Evolutionary conservation across 23 tunicate species (phyloP).

Genomic region (Styela clava): DNA sequence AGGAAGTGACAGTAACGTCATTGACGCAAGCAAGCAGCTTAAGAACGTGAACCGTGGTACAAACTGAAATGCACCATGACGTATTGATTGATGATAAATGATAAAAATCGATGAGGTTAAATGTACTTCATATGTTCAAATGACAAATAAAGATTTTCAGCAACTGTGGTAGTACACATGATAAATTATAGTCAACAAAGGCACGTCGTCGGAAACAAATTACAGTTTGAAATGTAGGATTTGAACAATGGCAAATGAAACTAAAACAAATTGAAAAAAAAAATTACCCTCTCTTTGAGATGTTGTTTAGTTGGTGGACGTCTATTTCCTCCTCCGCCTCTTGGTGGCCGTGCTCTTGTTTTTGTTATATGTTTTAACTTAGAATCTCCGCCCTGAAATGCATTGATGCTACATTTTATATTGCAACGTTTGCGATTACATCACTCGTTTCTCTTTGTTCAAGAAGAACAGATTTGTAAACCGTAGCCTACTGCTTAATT

Average conservation of each 20-base stretch:
- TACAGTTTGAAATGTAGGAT: no score
- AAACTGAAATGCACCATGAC: not conserved
- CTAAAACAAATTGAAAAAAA: no score
- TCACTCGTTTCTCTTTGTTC: no score
- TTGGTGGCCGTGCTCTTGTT: conserved; percentile 46
- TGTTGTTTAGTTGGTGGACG: conserved; percentile 62
- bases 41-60: not conserved
- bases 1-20: not conserved
- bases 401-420: not conserved
- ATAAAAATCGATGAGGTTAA: not conserved
- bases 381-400: conserved; percentile 35
- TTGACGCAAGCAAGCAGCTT: not conserved
- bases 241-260: no score
- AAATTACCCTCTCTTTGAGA: conserved; percentile 41
- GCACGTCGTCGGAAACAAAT: no score
- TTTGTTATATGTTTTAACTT: conserved; percentile 68
- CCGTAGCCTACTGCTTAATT: no score
- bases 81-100: not conserved
- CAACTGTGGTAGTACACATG: no score
- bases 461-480: not conserved
- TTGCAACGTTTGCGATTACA: no score
- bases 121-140: not conserved
- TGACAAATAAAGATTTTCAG: not conserved
- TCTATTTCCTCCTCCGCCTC: conserved; percentile 27
- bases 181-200: no score